phyloP scores from a whole-genome alignment of 2,113 vertebrate genomes.

The Centrocercus urophasianus region DNA sequence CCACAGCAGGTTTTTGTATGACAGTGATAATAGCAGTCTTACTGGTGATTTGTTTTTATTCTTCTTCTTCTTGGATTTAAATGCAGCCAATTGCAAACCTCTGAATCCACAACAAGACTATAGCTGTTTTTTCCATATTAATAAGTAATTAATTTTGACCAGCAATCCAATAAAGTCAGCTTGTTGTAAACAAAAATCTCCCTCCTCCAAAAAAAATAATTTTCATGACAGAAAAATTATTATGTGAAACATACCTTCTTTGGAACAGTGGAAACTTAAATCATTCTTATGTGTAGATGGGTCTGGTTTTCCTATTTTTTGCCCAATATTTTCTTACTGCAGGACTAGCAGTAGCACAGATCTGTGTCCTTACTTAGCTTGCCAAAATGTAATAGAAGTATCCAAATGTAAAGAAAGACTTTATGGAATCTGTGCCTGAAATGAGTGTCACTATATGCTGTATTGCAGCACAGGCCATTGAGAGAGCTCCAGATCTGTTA shows the following conservation, averaged over 20 bases:
- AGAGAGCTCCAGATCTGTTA: neutral
- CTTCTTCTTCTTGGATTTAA: conserved; percentile 23
- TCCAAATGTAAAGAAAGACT: conserved; percentile 3
- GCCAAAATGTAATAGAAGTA: neutral
- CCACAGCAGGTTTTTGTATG: conserved; percentile 57
- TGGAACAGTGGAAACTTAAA: conserved; percentile 61
- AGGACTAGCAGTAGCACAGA: conserved; percentile 41
- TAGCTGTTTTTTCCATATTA: conserved; percentile 56
- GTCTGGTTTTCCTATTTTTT: conserved; percentile 64
- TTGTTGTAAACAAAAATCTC: conserved; percentile 40
- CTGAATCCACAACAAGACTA: conserved; percentile 13
- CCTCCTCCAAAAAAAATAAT: conserved; percentile 38
- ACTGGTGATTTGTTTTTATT: neutral
- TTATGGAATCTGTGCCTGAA: neutral
- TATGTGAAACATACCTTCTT: conserved; percentile 58
- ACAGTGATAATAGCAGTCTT: conserved; percentile 60
- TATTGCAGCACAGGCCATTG: neutral
- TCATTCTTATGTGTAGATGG: conserved; percentile 15
- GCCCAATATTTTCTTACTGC: conserved; percentile 33
- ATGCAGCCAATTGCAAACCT: conserved; percentile 36
- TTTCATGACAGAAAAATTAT: conserved; percentile 48
- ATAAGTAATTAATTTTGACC: conserved; percentile 53
- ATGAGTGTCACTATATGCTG: neutral
- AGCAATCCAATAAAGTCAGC: conserved; percentile 49
- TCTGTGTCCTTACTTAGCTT: neutral